Conservation (phyloP, 2,113 vertebrate genomes). For the Chaetodon auriga region DNA sequence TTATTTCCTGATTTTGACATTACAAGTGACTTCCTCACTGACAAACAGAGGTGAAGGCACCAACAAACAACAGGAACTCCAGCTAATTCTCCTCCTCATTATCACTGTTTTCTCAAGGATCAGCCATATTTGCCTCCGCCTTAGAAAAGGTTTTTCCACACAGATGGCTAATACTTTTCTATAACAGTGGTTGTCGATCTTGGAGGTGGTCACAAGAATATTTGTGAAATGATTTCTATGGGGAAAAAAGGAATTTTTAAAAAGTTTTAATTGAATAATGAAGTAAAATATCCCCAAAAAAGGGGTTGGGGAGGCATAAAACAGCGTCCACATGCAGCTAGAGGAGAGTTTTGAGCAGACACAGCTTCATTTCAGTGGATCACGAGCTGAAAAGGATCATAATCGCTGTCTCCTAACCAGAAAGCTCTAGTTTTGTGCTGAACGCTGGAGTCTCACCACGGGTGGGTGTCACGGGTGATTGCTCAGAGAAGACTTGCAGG, state of each 20-base stretch:
- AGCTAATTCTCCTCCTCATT: constrained; percentile 57
- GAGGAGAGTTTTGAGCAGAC: not conserved
- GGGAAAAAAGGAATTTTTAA: not conserved
- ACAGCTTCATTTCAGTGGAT: not conserved
- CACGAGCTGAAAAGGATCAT: not conserved
- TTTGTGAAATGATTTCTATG: not conserved
- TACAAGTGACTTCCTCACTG: constrained; percentile 33
- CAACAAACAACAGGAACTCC: constrained; percentile 55
- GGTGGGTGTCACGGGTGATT: constrained; percentile 61
- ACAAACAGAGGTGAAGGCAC: constrained; percentile 57
- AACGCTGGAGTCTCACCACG: constrained; percentile 23
- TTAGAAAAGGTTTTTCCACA: constrained; percentile 52
- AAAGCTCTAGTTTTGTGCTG: constrained; percentile 10
- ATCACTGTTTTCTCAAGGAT: constrained; percentile 62
- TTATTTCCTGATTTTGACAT: constrained; percentile 42
- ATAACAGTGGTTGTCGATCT: constrained; percentile 15
- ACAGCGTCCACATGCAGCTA: not conserved
- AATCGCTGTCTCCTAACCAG: not conserved
- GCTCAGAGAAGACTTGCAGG: constrained; percentile 47
- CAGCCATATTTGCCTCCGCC: constrained; percentile 57
- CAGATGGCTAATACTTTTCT: constrained; percentile 63
- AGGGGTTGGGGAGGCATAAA: not conserved
- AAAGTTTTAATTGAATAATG: constrained; percentile 1
- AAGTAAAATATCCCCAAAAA: not conserved
- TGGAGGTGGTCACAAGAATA: constrained; percentile 9